Evolutionary conservation across 2,797 vertebrate species (phyloP), one percentile per base, ranked within the genome.

Genomic region (Platalea minor): DNA sequence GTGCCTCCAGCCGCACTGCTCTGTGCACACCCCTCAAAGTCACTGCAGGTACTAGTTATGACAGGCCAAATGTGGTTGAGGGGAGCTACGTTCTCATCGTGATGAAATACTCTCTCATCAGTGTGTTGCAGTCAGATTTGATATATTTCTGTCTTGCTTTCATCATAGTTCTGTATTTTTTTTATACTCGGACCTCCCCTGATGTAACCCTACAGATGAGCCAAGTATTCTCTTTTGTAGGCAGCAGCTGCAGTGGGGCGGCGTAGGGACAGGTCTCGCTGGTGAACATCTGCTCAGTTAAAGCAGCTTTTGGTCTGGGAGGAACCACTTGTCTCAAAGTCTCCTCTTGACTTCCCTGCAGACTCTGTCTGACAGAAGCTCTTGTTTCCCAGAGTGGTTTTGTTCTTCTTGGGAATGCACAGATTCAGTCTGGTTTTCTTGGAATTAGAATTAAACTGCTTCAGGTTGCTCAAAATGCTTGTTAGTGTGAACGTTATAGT

Each of bases 71-170:
- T 13, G 45, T 9, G 9, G 11, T 12, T 60, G 45, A 31, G 45
- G 21, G 26, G 45, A 68, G 63, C 54, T 65, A 5, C 0, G 0
- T 41, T 23, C n/a, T 57, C 6, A 1, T 33, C 21, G 2, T 17
- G 33, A 35, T 35, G 33, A 35, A 35, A 59, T 59, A 59, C 56
- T 59, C 56, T 54, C 46, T 23, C 33, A 57, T 57, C n/a, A 16
- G 23, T 59, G 57, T 5, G 10, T 35, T 35, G n/a, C 57, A 53
- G 33, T 45, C 72, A 51, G 7, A 19, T 54, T 28, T 54, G 21
- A 20, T 8, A 2, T n/a, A 29, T 33, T 63, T 46, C 56, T 65
- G 19, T n/a, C 70, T 35, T 59, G 33, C 18, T 59, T 35, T 35
- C 25, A 11, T 29, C 16, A 9, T 35, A 17, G 4, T 26, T 45